Conservation (phyloP, 92 coral and sea anemone species). For the Paramuricea clavata region DNA sequence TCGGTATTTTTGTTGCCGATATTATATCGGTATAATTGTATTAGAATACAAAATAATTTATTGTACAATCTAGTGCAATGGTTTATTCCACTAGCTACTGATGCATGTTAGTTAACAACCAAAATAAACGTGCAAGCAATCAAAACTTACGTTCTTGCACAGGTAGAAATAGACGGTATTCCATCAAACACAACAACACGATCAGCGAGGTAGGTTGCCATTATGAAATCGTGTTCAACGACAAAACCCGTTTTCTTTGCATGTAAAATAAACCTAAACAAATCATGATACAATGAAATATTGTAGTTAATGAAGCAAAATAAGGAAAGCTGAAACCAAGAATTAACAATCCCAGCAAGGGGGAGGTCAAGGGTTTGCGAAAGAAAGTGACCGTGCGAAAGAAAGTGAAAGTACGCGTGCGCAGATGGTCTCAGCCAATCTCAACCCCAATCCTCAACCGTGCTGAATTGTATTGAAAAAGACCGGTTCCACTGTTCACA, state of each 20-base stretch:
- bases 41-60: too few relatives aligned
- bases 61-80: too few relatives aligned
- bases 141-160: conserved; percentile 77
- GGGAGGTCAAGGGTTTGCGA: not conserved
- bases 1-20: too few relatives aligned
- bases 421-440: too few relatives aligned
- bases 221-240: conserved; percentile 99
- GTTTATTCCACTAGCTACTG: too few relatives aligned
- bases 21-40: too few relatives aligned
- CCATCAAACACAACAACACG: conserved; percentile 99
- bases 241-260: conserved; percentile 99
- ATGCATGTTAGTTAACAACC: too few relatives aligned
- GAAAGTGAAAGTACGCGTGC: not conserved
- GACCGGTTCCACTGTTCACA: too few relatives aligned
- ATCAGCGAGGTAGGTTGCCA: conserved; percentile 99
- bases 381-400: not conserved
- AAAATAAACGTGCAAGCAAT: too few relatives aligned
- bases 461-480: too few relatives aligned
- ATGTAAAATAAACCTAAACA: conserved; percentile 85
- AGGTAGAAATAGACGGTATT: conserved; percentile 85
- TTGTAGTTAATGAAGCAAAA: not conserved
- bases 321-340: not conserved
- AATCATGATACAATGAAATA: not conserved
- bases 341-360: not conserved
- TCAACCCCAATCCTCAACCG: too few relatives aligned